Evolutionary conservation across 1,140 invertebrate genomes (phyloP).

Genomic region (Formica selysi): DNA sequence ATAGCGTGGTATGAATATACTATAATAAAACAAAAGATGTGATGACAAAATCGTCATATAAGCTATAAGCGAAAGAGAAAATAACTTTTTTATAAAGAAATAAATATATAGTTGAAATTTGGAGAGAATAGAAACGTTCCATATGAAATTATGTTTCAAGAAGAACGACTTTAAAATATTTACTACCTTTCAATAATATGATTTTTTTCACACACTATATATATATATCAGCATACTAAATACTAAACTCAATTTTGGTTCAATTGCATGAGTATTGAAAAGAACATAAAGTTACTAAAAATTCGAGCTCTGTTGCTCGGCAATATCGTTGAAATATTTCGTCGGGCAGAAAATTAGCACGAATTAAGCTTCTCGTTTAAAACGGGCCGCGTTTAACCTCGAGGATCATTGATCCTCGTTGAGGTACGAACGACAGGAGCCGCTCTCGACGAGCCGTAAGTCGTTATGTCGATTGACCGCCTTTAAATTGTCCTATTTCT

Average conservation of each 20-base stretch:
- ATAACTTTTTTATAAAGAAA: background rate
- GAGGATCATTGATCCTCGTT: slow-evolving; percentile 57
- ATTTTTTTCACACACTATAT: background rate
- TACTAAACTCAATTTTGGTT: background rate
- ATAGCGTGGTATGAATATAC: background rate
- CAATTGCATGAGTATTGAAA: slow-evolving; percentile 17
- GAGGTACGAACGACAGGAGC: slow-evolving; percentile 13
- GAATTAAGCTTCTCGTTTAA: slow-evolving; percentile 50
- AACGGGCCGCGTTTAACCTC: slow-evolving; percentile 32
- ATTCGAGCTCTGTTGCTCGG: background rate
- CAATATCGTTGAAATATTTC: slow-evolving; percentile 53
- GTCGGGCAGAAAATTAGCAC: slow-evolving; percentile 45
- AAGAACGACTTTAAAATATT: background rate
- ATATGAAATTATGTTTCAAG: background rate
- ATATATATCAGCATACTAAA: slow-evolving; percentile 4
- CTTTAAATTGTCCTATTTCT: slow-evolving; percentile 44
- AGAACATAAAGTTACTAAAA: slow-evolving; percentile 39
- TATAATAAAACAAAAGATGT: background rate
- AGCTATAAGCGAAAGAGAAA: background rate
- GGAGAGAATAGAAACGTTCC: background rate
- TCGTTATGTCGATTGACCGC: slow-evolving; percentile 41
- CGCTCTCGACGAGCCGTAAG: slow-evolving; percentile 37
- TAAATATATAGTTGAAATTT: background rate
- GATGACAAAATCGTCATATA: background rate
- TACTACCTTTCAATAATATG: background rate